phyloP scores from a whole-genome alignment of 92 coral and sea anemone species.

The Porites cylindrica region DNA sequence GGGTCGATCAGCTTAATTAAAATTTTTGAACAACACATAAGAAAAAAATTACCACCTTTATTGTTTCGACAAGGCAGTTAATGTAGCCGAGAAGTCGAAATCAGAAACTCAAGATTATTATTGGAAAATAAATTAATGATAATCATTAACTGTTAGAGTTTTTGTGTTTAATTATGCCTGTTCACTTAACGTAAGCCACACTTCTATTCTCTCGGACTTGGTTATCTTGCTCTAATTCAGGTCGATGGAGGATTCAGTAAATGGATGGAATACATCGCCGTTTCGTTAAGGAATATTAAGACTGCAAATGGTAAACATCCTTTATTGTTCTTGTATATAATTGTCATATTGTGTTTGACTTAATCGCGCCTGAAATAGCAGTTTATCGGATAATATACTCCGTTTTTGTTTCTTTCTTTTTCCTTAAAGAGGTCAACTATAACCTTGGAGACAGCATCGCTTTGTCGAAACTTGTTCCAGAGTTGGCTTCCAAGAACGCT shows the following conservation, averaged over 20 bases:
- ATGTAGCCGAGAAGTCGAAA: too few species aligned
- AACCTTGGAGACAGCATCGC: neutral
- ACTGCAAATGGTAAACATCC: neutral
- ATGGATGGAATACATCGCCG: conserved; percentile 30
- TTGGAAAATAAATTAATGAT: too few species aligned
- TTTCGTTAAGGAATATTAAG: neutral
- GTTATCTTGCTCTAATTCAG: neutral
- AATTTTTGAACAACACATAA: too few species aligned
- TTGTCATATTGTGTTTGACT: too few species aligned
- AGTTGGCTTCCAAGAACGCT: conserved; percentile 6
- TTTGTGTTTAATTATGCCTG: neutral
- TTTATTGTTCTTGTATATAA: neutral
- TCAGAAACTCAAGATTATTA: too few species aligned
- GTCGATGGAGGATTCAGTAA: conserved; percentile 21
- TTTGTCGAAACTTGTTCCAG: conserved; percentile 17
- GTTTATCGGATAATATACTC: too few species aligned
- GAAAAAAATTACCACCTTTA: too few species aligned
- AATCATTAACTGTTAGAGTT: too few species aligned
- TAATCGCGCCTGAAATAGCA: too few species aligned
- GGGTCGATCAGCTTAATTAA: too few species aligned
- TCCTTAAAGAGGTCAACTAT: neutral
- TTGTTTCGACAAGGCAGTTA: too few species aligned
- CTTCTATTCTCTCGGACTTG: neutral
- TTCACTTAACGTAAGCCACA: neutral
- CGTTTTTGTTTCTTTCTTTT: neutral